A percentile compares a stretch with the other conserved stretches of the same genome.
These are phyloP conservation scores for Tympanuchus pallidicinctus DNA, from an alignment of 2,113 vertebrate species.

Conservation along the genomic window DNA sequence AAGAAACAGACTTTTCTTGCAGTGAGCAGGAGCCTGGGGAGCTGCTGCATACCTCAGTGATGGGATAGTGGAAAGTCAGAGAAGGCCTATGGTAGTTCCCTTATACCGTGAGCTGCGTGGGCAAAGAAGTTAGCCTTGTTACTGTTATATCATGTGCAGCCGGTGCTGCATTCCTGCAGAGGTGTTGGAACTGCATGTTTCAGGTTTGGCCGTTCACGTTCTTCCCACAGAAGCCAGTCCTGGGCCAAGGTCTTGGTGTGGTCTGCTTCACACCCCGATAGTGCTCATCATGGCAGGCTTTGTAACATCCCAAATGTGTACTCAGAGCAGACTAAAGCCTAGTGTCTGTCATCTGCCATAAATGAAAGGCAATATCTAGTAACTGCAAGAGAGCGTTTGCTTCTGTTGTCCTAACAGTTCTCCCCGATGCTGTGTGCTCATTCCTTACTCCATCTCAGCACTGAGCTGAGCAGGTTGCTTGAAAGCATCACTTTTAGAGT, in stretches of 20 bases:
- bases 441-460: background rate
- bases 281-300: background rate
- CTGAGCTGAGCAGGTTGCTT: background rate
- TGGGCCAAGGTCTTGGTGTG: background rate
- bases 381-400: background rate
- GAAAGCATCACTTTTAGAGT: background rate
- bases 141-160: accelerated
- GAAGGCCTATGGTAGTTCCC: background rate
- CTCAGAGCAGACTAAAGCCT: background rate
- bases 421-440: background rate
- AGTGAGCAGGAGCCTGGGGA: background rate
- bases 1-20: accelerated
- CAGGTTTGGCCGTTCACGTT: background rate
- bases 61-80: background rate
- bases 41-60: background rate
- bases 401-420: background rate
- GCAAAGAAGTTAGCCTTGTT: background rate
- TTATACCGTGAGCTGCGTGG: background rate
- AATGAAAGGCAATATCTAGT: background rate
- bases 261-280: background rate
- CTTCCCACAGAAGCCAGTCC: background rate
- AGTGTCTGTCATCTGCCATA: background rate
- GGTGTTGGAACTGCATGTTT: background rate
- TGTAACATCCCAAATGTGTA: background rate
- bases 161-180: background rate